A percentile compares a stretch with the other conserved stretches of the same genome.
These are phyloP conservation scores for Nasonovia ribisnigri DNA, from an alignment of 2,888 invertebrate species.

Conservation along the genomic window DNA sequence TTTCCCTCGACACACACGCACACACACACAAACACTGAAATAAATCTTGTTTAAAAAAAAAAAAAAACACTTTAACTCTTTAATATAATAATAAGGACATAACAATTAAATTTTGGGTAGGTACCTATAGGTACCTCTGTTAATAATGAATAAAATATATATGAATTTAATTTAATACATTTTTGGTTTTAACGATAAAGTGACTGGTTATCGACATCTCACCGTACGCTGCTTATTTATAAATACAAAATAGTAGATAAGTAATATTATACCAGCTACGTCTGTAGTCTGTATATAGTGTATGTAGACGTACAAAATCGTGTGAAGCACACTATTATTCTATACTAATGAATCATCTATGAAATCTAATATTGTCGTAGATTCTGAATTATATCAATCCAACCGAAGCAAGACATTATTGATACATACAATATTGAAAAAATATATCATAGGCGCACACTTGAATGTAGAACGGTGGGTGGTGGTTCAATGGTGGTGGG, in stretches of 20 bases:
- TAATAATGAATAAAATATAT: neutral
- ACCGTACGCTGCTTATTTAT: neutral
- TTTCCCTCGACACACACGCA: neutral
- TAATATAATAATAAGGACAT: neutral
- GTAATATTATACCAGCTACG: neutral
- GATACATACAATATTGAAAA: neutral
- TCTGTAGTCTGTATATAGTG: slow-evolving; percentile 3
- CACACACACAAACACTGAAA: neutral
- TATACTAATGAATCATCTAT: slow-evolving; percentile 6
- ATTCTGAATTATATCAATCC: neutral
- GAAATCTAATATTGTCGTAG: slow-evolving; percentile 4
- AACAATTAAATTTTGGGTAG: neutral
- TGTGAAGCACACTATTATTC: slow-evolving; percentile 3
- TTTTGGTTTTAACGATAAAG: neutral
- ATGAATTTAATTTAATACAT: neutral
- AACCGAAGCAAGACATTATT: neutral
- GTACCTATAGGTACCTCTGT: neutral
- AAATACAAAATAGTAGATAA: neutral
- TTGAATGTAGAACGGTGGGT: neutral
- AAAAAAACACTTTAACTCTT: neutral
- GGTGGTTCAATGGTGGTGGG: neutral
- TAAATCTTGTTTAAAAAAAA: neutral
- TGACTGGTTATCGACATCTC: neutral
- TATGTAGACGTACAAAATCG: neutral
- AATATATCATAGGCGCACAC: neutral